A percentile compares a stretch with the other conserved stretches of the same genome.
These are phyloP conservation scores for Caloenas nicobarica DNA, from an alignment of 2,113 vertebrate genomes.

Conservation along the genomic window DNA sequence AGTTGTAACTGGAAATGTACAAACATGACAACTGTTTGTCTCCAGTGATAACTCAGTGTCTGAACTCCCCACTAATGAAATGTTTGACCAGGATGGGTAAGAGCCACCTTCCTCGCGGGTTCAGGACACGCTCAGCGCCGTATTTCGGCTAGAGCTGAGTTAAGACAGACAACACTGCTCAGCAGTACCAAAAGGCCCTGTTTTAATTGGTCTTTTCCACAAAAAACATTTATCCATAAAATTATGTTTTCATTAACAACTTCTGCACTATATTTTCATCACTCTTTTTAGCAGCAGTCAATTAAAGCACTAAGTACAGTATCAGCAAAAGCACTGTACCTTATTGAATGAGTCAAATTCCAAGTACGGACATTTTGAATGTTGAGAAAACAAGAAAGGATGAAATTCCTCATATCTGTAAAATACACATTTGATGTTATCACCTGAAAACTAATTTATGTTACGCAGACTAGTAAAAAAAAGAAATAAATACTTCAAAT, in stretches of 20 bases:
- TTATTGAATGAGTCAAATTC: constrained; percentile 97
- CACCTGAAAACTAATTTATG: constrained; percentile 32
- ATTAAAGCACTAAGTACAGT: constrained; percentile 18
- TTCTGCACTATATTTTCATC: not conserved
- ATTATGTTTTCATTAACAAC: not conserved
- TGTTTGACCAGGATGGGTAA: fast-evolving
- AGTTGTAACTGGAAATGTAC: not conserved
- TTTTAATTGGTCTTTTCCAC: not conserved
- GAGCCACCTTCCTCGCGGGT: not conserved
- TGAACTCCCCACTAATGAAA: not conserved
- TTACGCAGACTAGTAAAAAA: not conserved
- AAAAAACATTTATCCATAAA: not conserved
- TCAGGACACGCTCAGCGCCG: fast-evolving
- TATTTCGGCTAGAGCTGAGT: not conserved
- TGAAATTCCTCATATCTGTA: constrained; percentile 98
- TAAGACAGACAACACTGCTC: not conserved
- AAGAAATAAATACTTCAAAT: not conserved
- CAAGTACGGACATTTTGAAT: constrained; percentile 83
- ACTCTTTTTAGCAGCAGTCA: not conserved
- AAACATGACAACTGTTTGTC: fast-evolving
- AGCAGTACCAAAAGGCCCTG: not conserved
- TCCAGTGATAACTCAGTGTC: not conserved
- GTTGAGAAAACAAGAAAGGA: constrained; percentile 94
- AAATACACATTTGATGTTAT: constrained; percentile 64
- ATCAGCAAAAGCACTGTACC: constrained; percentile 76